Evolutionary conservation across 2,888 invertebrate genomes (phyloP), one percentile per base, ranked within the genome.

Genomic region (Chrysina gloriosa): DNA sequence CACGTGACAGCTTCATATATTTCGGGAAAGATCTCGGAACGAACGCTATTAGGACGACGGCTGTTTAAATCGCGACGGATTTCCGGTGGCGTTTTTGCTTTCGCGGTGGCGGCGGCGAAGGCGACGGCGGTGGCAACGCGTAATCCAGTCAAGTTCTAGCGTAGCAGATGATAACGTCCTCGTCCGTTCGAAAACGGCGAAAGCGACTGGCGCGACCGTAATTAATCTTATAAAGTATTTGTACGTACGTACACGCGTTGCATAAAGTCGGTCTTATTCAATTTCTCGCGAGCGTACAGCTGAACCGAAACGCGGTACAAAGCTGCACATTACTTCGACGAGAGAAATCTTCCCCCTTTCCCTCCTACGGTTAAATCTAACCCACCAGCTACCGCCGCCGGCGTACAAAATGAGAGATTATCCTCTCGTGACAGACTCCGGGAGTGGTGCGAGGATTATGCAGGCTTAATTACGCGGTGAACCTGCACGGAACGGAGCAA

Each of bases 401-500:
- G 36, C 42, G 65, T 42, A 54, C 74, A 74, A 77, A 74, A 77
- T 76, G 76, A 76, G 75, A 76, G 77, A 77, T 78, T 77, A 78
- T 77, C 75, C n/a, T 73, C 72, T 74, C 77, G 74, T 77, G 78
- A 77, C 76, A 76, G 76, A 73, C 76, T 75, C 74, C 71, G 72
- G 71, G 75, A 74, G 72, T 73, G 73, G 73, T 75, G 74, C 74
- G 73, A 75, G 75, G 78, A 78, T 78, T 77, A 78, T 75, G 75
- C 74, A 73, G 74, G 77, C 77, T 78, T 79, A 77, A 79, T 79
- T 79, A 78, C 76, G 77, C 73, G 77, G 77, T 72, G 74, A 77
- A 76, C 76, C 74, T 72, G 72, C 71, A 73, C 45, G 47, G 58
- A 47, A 74, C 69, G 70, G 70, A 71, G 72, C 73, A 16, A 52